phyloP scores from a whole-genome alignment of 2,113 vertebrate species.

The Lasiurus borealis region DNA sequence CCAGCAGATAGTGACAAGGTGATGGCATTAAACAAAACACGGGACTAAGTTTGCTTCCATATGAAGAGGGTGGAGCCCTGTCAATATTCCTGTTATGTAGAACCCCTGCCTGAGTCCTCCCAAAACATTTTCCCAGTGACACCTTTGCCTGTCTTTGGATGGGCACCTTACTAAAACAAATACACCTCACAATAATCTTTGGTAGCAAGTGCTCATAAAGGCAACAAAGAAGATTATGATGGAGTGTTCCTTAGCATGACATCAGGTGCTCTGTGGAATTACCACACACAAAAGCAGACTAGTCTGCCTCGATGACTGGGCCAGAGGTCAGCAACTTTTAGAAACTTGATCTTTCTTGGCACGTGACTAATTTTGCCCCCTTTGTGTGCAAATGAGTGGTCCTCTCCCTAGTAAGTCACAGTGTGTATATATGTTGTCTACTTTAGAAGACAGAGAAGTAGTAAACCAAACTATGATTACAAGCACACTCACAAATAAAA shows the following conservation, averaged over 20 bases:
- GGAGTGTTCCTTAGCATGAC: conserved; percentile 55
- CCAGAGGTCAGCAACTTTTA: neutral
- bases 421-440: neutral
- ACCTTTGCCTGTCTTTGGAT: conserved; percentile 67
- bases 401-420: neutral
- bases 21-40: conserved; percentile 36
- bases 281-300: conserved; percentile 57
- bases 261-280: neutral
- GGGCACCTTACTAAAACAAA: conserved; percentile 77
- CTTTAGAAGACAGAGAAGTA: neutral
- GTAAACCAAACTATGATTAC: conserved; percentile 4
- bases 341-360: neutral
- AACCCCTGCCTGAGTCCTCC: conserved; percentile 52
- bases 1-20: conserved; percentile 63
- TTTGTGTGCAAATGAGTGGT: neutral
- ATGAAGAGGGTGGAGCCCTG: conserved; percentile 32
- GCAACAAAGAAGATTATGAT: conserved; percentile 63
- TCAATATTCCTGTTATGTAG: conserved; percentile 69
- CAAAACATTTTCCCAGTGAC: conserved; percentile 69
- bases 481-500: neutral
- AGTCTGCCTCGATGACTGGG: neutral
- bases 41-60: neutral
- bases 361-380: neutral
- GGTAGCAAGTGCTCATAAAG: conserved; percentile 71
- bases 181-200: conserved; percentile 72